Evolutionary conservation across 1,140 invertebrate species (phyloP), one percentile per base, ranked within the genome.

Genomic region (Trialeurodes vaporariorum): DNA sequence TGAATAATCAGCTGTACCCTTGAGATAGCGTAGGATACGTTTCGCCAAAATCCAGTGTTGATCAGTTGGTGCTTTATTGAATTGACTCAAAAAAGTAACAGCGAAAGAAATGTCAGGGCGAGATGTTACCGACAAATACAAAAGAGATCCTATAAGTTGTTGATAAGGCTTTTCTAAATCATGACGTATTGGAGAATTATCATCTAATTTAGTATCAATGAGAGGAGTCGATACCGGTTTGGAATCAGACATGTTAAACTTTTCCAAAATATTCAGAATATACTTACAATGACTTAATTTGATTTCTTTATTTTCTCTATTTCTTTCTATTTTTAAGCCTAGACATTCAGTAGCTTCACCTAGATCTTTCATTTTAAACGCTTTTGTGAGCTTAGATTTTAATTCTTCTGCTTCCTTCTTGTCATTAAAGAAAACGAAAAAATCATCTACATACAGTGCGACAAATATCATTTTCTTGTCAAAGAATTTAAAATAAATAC

Each of bases 371-470:
- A 67, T 62, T 21, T 67, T 58, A 61, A 67, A 67, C 5, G n/a
- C 25, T 62, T 62, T 9, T 12, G 5, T 2, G 12, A 67, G 21
- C 21, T 67, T 61, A 25, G 21, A 22, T 62, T 62, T 62, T 21
- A 58, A 21, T 64, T 67, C 25, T 2, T 59, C 2, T 25, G 61
- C 61, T 59, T 67, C 34, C n/a, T 65, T n/a, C 17, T 63, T 2
- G 61, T 58, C 17, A n/a, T 59, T n/a, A 17, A n/a, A n/a, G 21
- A 26, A 59, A 11, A 67, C 17, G 25, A 67, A 24, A 27, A 67
- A 61, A 25, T 68, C 63, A 64, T 68, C 63, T 9, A 68, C 63
- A 66, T 68, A 68, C 0, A 75, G 23, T 21, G 63, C 34, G 0
- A 75, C 1, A 60, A 66, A 25, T 23, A 72, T 66, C 11, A 27